phyloP scores from a whole-genome alignment of 2,797 vertebrate species.

The Lophotriccus pileatus region DNA sequence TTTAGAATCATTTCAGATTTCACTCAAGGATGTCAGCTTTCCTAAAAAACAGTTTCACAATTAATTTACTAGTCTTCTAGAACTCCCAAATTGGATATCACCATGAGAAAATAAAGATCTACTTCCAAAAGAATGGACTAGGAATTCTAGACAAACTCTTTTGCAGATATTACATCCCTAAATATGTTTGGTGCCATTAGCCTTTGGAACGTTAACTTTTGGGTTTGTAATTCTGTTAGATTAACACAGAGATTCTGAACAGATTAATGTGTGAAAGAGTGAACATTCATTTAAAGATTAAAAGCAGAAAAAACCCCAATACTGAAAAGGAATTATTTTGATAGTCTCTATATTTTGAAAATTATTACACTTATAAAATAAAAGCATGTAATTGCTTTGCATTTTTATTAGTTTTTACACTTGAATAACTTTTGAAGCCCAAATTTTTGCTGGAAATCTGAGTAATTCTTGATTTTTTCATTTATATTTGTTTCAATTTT shows the following conservation, averaged over 20 bases:
- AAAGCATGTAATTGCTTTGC: background rate
- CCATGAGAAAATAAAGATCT: background rate
- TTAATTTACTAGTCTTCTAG: background rate
- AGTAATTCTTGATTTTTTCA: background rate
- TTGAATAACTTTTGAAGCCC: background rate
- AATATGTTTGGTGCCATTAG: background rate
- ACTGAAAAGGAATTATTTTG: background rate
- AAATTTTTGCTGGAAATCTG: background rate
- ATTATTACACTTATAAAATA: background rate
- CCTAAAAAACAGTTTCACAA: background rate
- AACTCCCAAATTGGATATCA: background rate
- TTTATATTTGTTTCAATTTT: background rate
- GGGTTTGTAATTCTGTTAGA: background rate
- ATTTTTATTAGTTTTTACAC: background rate
- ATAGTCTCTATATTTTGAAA: background rate
- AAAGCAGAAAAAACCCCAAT: background rate
- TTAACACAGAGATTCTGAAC: background rate
- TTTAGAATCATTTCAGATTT: background rate
- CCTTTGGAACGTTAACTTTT: background rate
- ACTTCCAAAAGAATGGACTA: background rate
- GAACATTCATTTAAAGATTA: background rate
- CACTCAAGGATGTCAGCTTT: background rate
- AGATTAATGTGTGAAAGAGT: background rate
- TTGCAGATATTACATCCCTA: background rate
- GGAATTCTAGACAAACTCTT: background rate